Evolutionary conservation across 1,140 invertebrate species (phyloP).

Genomic region (Heterodera schachtii): DNA sequence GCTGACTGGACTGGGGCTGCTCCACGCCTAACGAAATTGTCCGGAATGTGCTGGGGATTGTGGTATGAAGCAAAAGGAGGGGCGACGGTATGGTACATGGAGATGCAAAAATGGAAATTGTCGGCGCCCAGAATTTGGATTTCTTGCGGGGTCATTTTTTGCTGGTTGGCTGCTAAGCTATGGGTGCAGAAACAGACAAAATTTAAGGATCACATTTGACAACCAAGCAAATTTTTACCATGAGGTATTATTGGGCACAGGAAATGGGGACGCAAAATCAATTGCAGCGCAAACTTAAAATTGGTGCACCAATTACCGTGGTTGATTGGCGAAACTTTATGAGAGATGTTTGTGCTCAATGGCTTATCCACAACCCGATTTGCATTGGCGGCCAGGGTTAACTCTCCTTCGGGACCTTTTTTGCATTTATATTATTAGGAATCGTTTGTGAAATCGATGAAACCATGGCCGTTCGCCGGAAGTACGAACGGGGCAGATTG

Average conservation of each 20-base stretch:
- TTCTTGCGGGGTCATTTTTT: background rate
- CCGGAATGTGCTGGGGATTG: too few relatives aligned
- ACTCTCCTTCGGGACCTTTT: background rate
- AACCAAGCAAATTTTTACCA: too few relatives aligned
- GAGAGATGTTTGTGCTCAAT: slow-evolving; percentile 20
- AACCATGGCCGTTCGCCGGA: slow-evolving; percentile 15
- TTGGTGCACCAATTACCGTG: too few relatives aligned
- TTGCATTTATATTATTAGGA: background rate
- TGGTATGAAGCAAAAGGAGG: too few relatives aligned
- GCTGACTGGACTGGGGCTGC: background rate
- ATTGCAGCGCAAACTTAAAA: background rate
- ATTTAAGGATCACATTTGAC: too few relatives aligned
- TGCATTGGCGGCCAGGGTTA: background rate
- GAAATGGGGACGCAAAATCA: too few relatives aligned
- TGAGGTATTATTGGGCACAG: too few relatives aligned
- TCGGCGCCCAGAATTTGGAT: background rate
- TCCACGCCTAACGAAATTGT: background rate
- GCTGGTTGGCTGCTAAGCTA: background rate
- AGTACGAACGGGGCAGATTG: slow-evolving; percentile 3
- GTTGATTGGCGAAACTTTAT: slow-evolving; percentile 25
- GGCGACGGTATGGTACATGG: background rate
- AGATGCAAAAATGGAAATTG: background rate
- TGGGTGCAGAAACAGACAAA: too few relatives aligned
- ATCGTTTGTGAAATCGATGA: slow-evolving; percentile 12
- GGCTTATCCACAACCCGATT: background rate